Conservation (phyloP, 2,113 vertebrate genomes). For the Verasper variegatus region DNA sequence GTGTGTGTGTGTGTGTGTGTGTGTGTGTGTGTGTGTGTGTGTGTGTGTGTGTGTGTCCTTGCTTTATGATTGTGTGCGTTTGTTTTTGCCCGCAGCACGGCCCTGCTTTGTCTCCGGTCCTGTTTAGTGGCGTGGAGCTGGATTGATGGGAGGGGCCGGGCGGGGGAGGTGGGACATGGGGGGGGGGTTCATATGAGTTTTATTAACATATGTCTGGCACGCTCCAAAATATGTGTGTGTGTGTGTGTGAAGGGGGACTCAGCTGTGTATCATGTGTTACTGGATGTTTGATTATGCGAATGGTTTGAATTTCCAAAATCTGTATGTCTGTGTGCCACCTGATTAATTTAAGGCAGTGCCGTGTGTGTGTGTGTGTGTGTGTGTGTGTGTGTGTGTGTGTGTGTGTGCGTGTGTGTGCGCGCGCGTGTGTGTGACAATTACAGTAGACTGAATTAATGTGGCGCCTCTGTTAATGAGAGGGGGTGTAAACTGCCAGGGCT, state of each 20-base stretch:
- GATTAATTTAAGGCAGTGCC: conserved; percentile 62
- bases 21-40: background rate
- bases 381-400: conserved; percentile 30
- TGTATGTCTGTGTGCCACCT: conserved; percentile 38
- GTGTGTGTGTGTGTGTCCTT: background rate
- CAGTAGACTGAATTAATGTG: conserved; percentile 68
- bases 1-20: background rate
- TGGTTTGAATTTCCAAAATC: conserved; percentile 69
- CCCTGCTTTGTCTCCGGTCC: conserved; percentile 63
- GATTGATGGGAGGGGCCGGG: conserved; percentile 40
- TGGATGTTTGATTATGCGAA: conserved; percentile 71
- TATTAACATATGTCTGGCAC: conserved; percentile 62
- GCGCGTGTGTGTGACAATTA: conserved; percentile 37
- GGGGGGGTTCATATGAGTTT: conserved; percentile 48
- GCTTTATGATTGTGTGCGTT: conserved; percentile 22
- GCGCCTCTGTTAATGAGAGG: conserved; percentile 62
- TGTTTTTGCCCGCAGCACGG: conserved; percentile 54
- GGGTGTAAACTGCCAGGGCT: conserved; percentile 50
- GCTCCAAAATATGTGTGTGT: conserved; percentile 22
- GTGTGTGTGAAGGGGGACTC: conserved; percentile 33
- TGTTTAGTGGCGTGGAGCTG: conserved; percentile 52
- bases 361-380: conserved; percentile 14
- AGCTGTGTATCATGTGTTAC: conserved; percentile 53
- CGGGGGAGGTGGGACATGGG: conserved; percentile 4
- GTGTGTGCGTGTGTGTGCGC: conserved; percentile 17